Conservation (phyloP, 2,113 vertebrate species). For the Galbula dea region DNA sequence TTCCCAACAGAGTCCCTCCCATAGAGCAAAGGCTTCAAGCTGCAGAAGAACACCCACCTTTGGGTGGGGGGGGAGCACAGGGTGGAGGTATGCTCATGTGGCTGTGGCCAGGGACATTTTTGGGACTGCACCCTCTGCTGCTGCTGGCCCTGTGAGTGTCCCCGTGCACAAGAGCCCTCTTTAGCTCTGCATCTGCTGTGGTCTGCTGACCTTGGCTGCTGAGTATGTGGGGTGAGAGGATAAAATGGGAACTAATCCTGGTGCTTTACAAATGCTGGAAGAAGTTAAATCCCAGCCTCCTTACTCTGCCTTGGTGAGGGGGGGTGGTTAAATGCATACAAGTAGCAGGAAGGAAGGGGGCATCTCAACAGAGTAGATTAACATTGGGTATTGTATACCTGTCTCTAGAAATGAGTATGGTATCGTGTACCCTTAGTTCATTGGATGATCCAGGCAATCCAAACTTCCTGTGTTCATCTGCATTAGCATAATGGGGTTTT, state of each 20-base stretch:
- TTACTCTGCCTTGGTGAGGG: not conserved
- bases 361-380: not conserved
- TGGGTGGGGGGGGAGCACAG: not conserved
- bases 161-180: not conserved
- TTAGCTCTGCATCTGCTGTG: not conserved
- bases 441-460: not conserved
- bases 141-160: not conserved
- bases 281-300: not conserved
- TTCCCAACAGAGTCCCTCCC: rapidly evolving
- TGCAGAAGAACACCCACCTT: not conserved
- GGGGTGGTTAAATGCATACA: not conserved
- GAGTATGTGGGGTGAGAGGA: rapidly evolving
- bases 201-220: not conserved
- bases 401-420: not conserved
- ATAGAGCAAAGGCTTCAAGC: not conserved
- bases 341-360: not conserved
- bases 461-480: not conserved
- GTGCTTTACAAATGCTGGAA: not conserved
- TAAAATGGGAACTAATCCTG: not conserved
- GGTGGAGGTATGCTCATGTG: rapidly evolving
- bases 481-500: not conserved
- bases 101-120: rapidly evolving
- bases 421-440: not conserved
- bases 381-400: not conserved
- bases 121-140: not conserved